These are phyloP conservation scores for Neodon shergylaensis DNA, from an alignment of 2,113 vertebrate species.

Conservation along the genomic window DNA sequence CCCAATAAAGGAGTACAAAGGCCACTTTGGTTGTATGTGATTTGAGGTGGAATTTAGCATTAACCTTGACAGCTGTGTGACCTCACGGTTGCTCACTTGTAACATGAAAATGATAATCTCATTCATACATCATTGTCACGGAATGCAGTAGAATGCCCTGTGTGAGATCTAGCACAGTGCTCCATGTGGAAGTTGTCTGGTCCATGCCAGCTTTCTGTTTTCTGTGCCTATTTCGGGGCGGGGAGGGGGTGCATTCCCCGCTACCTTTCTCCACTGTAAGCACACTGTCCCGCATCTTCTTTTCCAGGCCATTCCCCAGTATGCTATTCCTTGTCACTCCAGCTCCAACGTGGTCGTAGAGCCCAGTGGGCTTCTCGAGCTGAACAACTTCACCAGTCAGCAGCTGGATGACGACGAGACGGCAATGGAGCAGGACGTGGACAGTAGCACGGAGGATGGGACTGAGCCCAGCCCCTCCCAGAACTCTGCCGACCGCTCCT, in stretches of 20 bases:
- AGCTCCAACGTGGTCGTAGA: constrained; percentile 99
- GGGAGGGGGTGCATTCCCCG: not conserved
- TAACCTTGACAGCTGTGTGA: constrained; percentile 24
- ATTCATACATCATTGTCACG: not conserved
- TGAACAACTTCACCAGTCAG: constrained; percentile 99
- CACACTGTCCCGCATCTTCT: constrained; percentile 61
- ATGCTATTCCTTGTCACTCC: constrained; percentile 97
- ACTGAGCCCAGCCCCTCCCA: constrained; percentile 89
- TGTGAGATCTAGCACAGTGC: constrained; percentile 43
- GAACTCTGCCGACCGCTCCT: constrained; percentile 88
- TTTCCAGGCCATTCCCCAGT: constrained; percentile 97
- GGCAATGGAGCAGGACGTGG: constrained; percentile 93
- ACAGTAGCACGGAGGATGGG: constrained; percentile 96
- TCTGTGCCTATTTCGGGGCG: not conserved
- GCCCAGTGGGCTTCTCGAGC: constrained; percentile 97
- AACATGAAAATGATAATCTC: constrained; percentile 5
- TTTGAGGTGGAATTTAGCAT: constrained; percentile 28
- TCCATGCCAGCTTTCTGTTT: constrained; percentile 21
- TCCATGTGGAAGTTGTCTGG: not conserved
- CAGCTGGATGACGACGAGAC: constrained; percentile 95
- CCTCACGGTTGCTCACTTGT: constrained; percentile 56
- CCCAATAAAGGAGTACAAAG: not conserved
- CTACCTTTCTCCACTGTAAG: constrained; percentile 49
- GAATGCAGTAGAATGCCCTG: not conserved
- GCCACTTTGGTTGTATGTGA: not conserved